Evolutionary conservation across 2,113 vertebrate species (phyloP), one percentile per base, ranked within the genome.

Genomic region (Menidia beryllina): DNA sequence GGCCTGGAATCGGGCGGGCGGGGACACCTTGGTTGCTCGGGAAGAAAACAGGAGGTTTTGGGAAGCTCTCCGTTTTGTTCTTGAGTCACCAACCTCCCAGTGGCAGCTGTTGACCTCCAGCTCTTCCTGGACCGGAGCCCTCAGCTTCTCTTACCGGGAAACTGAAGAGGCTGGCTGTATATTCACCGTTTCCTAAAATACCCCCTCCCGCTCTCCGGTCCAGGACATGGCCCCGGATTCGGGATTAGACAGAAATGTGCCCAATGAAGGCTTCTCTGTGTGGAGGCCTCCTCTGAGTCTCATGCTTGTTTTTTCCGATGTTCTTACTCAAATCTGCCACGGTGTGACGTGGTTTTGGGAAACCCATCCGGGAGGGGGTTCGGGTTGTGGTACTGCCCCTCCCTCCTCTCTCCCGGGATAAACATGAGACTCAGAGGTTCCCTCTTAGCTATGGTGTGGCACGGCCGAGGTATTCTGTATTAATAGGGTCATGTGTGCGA

Each of bases 141-240:
- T 0, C 55, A 47, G 69, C 72, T 36, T 66, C 66, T 69, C 59
- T 70, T 58, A 64, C 73, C 51, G 78, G 71, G 83, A 78, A 87
- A 83, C 73, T 17, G 84, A 90, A 86, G 81, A 84, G 85, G 79
- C 58, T 48, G 64, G 56, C n/a, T 70, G 52, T 89, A 88, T 91
- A 81, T 84, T 89, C 89, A 85, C 65, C 84, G 39, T 78, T 77
- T 84, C 91, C 39, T 77, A 88, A 93, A 93, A 93, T 92, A 93
- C 57, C 66, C 61, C 39, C 68, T 21, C n/a, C n/a, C 2, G 55
- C 66, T 55, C 79, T 61, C 50, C 38, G 50, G 71, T 79, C 68
- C 72, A 52, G 63, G 75, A 62, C 15, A 62, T 38, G 70, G 85
- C 86, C 60, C 88, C 0, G 5, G 57, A 85, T 87, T 89, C 23